Evolutionary conservation across 2,888 invertebrate genomes (phyloP).

Genomic region (Matsumyia berberina): DNA sequence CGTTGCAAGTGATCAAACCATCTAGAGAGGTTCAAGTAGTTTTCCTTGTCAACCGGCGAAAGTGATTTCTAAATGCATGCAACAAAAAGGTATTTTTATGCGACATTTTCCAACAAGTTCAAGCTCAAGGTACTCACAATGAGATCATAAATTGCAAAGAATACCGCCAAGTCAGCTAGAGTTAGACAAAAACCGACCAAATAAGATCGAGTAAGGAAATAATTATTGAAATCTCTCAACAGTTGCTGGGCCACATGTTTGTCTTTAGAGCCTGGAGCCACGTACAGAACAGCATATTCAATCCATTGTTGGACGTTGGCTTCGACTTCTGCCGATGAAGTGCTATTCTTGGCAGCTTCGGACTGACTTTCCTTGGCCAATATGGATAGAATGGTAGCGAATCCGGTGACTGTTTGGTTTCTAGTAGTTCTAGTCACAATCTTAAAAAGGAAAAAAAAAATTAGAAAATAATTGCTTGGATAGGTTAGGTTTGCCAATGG

Average conservation of each 20-base stretch:
- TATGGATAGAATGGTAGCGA: conserved; percentile 85
- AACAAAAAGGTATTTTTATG: conserved; percentile 27
- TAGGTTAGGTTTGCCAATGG: conserved; percentile 28
- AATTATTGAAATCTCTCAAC: conserved; percentile 85
- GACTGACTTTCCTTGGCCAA: conserved; percentile 84
- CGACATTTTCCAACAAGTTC: conserved; percentile 66
- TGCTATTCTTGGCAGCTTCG: conserved; percentile 81
- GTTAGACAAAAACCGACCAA: conserved; percentile 86
- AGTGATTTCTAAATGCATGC: conserved; percentile 86
- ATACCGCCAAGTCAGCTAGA: conserved; percentile 89
- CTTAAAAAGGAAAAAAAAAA: conserved; percentile 78
- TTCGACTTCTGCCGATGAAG: conserved; percentile 83
- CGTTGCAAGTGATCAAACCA: conserved; percentile 92
- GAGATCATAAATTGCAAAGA: conserved; percentile 87
- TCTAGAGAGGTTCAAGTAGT: conserved; percentile 88
- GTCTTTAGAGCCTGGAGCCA: conserved; percentile 82
- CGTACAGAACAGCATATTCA: conserved; percentile 86
- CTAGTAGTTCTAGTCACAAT: conserved; percentile 85
- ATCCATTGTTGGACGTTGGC: conserved; percentile 88
- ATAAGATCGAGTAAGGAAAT: conserved; percentile 86
- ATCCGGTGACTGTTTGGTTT: conserved; percentile 85
- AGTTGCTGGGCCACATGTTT: conserved; percentile 81
- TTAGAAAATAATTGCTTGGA: conserved; percentile 16
- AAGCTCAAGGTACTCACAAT: conserved; percentile 86
- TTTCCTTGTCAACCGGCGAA: conserved; percentile 88